Evolutionary conservation across 2,888 invertebrate species (phyloP).

Genomic region (Rotaria magnacalcarata): DNA sequence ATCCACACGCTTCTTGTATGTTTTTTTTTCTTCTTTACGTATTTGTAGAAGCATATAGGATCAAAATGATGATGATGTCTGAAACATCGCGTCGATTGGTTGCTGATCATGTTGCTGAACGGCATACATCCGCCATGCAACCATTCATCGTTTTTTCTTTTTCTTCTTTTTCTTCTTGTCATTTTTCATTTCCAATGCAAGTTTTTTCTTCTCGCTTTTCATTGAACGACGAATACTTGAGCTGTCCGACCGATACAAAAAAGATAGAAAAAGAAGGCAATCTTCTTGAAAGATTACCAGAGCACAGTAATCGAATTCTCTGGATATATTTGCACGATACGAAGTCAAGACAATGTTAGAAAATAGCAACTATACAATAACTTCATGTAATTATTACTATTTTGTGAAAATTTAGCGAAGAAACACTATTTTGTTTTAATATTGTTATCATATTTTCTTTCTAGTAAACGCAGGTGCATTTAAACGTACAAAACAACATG

Average conservation of each 20-base stretch:
- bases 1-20: too few relatives aligned
- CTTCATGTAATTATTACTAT: neutral
- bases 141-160: slow-evolving; percentile 16
- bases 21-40: neutral
- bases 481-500: neutral
- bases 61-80: neutral
- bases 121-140: neutral
- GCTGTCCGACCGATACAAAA: neutral
- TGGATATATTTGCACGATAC: too few relatives aligned
- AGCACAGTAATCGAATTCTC: neutral
- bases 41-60: neutral
- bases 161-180: neutral
- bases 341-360: neutral
- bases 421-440: neutral
- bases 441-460: neutral
- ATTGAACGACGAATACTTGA: slow-evolving; percentile 12
- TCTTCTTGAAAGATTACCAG: neutral
- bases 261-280: neutral
- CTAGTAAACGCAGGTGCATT: neutral
- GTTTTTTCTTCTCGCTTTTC: neutral
- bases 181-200: neutral
- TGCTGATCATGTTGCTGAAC: slow-evolving; percentile 18
- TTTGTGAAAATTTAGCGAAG: neutral
- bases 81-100: slow-evolving; percentile 9
- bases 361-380: neutral